Evolutionary conservation across 1,140 invertebrate genomes (phyloP), one percentile per base, ranked within the genome.

Genomic region (Aplysia californica): DNA sequence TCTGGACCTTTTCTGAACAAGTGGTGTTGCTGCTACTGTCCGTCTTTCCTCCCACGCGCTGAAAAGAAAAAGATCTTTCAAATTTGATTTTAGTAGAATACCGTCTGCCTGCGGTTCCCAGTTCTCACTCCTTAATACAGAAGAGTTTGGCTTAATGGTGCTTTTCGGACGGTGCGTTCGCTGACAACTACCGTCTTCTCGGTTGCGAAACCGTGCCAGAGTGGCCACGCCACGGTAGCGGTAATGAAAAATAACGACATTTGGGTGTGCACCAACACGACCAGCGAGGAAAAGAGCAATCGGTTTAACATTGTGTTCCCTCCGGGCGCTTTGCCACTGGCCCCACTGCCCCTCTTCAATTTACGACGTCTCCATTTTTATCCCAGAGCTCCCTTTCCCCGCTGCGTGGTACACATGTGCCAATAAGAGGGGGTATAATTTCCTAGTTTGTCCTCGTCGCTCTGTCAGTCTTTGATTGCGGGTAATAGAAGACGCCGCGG

Each of bases 221-320:
- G n/a, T 20, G 61, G 20, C 61, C 33, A 36, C 33, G 61, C 61
- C 61, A 33, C 35, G 29, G 61, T 20, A 20, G 61, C 61, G n/a
- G n/a, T 65, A 65, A 65, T 65, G 61, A 65, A 65, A 65, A 35
- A 21, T 35, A 65, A 33, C 61, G 61, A 36, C 18, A 65, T 65
- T 65, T 65, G 33, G 18, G 21, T n/a, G 4, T 65, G 35, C 61
- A 33, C 35, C 61, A 65, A 65, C 61, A 65, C 31, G 33, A 36
- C 18, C 61, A 36, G 2, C 20, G 4, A 21, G 61, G 35, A 36
- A 65, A 65, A 65, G 31, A 65, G 61, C 61, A 65, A 65, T 65
- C 31, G 33, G 31, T 65, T 65, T 36, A 3, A 35, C 21, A 35
- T 33, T 35, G 61, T 65, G 61, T 33, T 36, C 29, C 39, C 33